Base-by-base conservation (phyloP, 1,140 invertebrate species). In the Drosophila nigrodunni region DNA sequence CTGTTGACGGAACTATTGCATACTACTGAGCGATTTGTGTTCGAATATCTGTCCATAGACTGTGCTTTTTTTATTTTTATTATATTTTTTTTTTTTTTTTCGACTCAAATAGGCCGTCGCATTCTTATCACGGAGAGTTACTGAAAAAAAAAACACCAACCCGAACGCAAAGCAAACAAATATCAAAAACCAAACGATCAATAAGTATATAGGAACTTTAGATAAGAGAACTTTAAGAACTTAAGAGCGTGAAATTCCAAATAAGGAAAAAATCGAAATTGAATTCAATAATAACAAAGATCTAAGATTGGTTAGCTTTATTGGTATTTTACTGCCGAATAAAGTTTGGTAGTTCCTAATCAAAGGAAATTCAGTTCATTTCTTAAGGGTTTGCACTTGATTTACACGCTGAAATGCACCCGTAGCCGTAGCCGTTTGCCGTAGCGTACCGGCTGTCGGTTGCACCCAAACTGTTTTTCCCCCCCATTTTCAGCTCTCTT, bases 21-120 rank as follows among this genome's bases (percentile, higher is more conserved):
- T 77, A 80, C 74, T 77, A 80, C 73, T 77, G 73, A 80, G 52
- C 77, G 64, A 76, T 60, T 82, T 86, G 68, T 79, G 50, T 82
- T 67, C 72, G 68, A 74, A 59, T 70, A 71, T 59, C 41, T 71
- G 35, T 35, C 54, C 35, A 57, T 15, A 57, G 54, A 74, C 46
- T 69, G 59, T 66, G n/a, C 2, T 47, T 47, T 47, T 47, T 47
- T 10, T 46, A 3, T 46, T 13, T 46, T 46, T n/a, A 7, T 13
- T 13, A n/a, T 13, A 13, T 37, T 37, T 37, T 37, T 37, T 37
- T 39, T 37, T 39, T 9, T 39, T 64, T 66, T 76, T 65, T 46
- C 71, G 75, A 35, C 70, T 60, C 70, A 78, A 81, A 81, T 81
- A 72, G 74, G 78, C 80, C 64, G 64, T 62, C 59, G 61, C 74